Base-by-base conservation (phyloP, 1,140 invertebrate species). In the Eurosta solidaginis region DNA sequence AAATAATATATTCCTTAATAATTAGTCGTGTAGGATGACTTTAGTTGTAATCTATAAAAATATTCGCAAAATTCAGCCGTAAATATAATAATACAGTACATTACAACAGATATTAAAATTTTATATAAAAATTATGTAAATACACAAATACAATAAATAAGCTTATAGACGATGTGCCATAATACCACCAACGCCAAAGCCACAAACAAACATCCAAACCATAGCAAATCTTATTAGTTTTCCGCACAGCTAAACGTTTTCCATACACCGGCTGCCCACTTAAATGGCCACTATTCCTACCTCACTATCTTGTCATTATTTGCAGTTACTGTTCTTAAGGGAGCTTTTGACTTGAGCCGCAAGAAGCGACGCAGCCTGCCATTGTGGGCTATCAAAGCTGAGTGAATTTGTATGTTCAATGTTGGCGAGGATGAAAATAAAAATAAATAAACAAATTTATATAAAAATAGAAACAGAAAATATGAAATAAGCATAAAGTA, bases 391-490 rank as follows among this genome's bases (percentile, higher is more conserved):
- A 74, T 77, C 77, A 74, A 75, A 29, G 33, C 77, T 86, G 85
- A 86, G 85, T 86, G 85, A 86, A 86, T 86, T 86, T 86, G 85
- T 86, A 86, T 86, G 85, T 86, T 86, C 83, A 86, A 84, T 84
- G 84, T 86, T 79, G 25, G 44, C 12, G 52, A 75, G 42, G 14
- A 33, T n/a, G n/a, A n/a, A n/a, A n/a, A n/a, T n/a, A 47, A 54
- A 54, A 52, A 27, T 25, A 7, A 12, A 27, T 25, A 25, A 27
- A 27, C 0, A 10, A 25, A 3, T n/a, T n/a, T n/a, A n/a, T n/a
- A 12, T 7, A 54, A 29, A 52, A 7, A 52, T 20, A 25, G 0
- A 27, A 27, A 52, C 22, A 22, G 2, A 22, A 54, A 54, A 54
- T 1, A 2, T 20, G 22, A 52, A 52, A n/a, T n/a, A n/a, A n/a